Base-by-base conservation (phyloP, 2,797 vertebrate species). In the Phaenicophaeus curvirostris region DNA sequence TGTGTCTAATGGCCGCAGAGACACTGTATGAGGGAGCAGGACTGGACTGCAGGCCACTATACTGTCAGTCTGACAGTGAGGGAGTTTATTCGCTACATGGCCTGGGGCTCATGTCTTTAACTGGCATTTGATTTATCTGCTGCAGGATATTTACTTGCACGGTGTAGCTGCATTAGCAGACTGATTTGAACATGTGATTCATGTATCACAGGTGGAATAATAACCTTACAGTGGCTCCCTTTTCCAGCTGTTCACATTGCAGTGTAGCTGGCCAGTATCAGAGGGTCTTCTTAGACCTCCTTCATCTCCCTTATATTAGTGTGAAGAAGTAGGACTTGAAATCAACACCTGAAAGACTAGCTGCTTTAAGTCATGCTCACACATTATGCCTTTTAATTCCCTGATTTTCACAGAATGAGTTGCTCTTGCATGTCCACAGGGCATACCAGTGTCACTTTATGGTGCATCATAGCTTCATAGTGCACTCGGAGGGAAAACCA, bases 361-460 rank as follows among this genome's bases (percentile, higher is more conserved):
- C 77, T 87, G 31, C 67, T 89, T 88, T 78, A 96, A 93, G 82
- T 75, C 61, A 30, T 24, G 23, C 35, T 94, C 73, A 48, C 46
- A 75, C 57, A 90, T 95, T 96, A 85, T 0, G 15, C 57, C 78
- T 95, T 95, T 94, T 94, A 96, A 94, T 87, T 94, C 89, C 71
- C 84, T 91, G 85, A 86, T 95, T 96, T 90, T 79, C 51, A 54
- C 39, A 61, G 87, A 82, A 71, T 69, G 31, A 66, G 54, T 94
- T 93, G 87, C 59, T 93, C 75, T 86, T 91, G 42, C 79, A 51
- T 89, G 72, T 91, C 94, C 89, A 79, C 42, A 30, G 93, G 95
- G 81, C 88, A 90, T 78, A 66, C 75, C 72, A 83, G 75, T 96
- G 91, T 95, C 86, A 80, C 90, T 93, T 96, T 89, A 94, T 87